Conservation (phyloP, 1,140 invertebrate species). For the Pogonognathellus flavescens region DNA sequence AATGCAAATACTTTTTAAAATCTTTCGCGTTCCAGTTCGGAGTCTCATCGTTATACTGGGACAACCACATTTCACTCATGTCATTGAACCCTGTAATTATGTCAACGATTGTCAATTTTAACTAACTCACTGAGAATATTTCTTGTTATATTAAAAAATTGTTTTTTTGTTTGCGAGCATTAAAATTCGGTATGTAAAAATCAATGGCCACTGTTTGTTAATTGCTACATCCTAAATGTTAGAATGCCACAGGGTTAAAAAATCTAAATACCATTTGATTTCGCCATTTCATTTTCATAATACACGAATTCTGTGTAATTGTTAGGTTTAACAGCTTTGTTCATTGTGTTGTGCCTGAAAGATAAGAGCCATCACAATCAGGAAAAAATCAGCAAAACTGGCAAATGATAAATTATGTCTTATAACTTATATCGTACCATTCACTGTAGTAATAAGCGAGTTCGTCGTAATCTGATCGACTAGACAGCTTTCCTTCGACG, state of each 20-base stretch:
- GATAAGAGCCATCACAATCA: background rate
- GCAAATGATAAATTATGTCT: no score
- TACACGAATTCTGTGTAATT: constrained; percentile 54
- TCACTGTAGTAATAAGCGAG: constrained; percentile 76
- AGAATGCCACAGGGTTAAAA: no score
- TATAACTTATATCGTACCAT: no score
- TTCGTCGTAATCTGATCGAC: constrained; percentile 71
- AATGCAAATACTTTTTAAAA: constrained; percentile 76
- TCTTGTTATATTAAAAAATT: no score
- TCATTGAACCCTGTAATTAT: constrained; percentile 43
- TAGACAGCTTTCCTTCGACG: constrained; percentile 69
- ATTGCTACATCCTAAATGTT: no score
- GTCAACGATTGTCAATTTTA: background rate
- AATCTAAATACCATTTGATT: constrained; percentile 62
- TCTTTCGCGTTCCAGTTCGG: constrained; percentile 69
- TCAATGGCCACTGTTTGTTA: no score
- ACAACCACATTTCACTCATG: constrained; percentile 50
- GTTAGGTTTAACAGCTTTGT: constrained; percentile 21
- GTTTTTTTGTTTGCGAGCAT: no score
- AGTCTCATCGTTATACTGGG: constrained; percentile 24
- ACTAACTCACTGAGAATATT: no score
- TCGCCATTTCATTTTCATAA: constrained; percentile 55
- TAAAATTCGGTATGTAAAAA: no score
- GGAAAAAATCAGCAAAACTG: no score
- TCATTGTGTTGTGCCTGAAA: constrained; percentile 59